Conservation (phyloP, 2,888 invertebrate genomes). For the Druceiella hillmani region DNA sequence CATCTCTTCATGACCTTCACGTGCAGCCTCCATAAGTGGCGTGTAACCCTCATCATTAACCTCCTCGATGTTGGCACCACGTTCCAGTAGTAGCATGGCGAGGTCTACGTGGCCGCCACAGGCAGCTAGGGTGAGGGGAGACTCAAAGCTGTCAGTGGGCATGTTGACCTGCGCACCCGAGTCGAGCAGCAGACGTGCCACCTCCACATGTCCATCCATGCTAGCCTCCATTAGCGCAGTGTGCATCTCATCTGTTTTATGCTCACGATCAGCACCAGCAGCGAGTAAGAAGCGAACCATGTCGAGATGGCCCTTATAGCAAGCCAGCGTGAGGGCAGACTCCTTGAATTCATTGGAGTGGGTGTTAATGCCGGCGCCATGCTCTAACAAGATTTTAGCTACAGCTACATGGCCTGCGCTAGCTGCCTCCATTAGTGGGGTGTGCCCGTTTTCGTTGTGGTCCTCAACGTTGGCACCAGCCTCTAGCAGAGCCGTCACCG, state of each 20-base stretch:
- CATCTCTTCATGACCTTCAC: conserved; percentile 99
- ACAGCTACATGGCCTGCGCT: conserved; percentile 92
- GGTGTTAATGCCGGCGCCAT: conserved; percentile 97
- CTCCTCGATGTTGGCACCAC: conserved; percentile 98
- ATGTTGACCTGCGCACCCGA: conserved; percentile 99
- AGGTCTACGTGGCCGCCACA: conserved; percentile 98
- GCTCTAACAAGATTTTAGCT: conserved; percentile 83
- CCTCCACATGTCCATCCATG: conserved; percentile 99
- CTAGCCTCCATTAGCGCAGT: conserved; percentile 99
- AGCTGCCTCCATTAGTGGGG: conserved; percentile 98
- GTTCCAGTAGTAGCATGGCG: conserved; percentile 90
- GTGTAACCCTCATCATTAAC: conserved; percentile 99
- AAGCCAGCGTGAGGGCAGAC: conserved; percentile 90
- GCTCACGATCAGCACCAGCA: conserved; percentile 95
- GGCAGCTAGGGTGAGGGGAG: conserved; percentile 94
- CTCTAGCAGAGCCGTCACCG: conserved; percentile 82
- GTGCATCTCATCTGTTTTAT: conserved; percentile 99
- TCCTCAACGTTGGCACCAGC: conserved; percentile 94
- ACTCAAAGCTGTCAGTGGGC: conserved; percentile 99
- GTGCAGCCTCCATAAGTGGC: conserved; percentile 97
- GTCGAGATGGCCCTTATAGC: conserved; percentile 94
- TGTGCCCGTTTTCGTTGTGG: conserved; percentile 99
- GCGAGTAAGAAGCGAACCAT: conserved; percentile 95
- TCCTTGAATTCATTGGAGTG: conserved; percentile 99
- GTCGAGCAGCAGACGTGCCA: conserved; percentile 88